phyloP scores from a whole-genome alignment of 30 jellyfish, hydroid and myxozoan species.

The Rhopilema esculentum region DNA sequence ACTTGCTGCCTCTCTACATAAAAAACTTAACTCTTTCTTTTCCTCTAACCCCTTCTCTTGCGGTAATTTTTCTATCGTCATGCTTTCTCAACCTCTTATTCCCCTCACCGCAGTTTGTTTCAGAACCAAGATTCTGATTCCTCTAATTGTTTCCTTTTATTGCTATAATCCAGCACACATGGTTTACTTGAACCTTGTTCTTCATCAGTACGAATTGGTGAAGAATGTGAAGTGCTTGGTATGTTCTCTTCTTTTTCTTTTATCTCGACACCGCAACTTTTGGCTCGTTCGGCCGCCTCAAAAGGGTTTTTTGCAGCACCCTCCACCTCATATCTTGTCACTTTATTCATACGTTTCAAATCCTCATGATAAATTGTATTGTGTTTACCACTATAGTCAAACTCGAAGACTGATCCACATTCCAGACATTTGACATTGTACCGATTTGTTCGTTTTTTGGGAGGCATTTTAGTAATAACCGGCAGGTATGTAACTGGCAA shows the following conservation, averaged over 20 bases:
- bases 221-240: too few species aligned
- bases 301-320: conserved; percentile 14
- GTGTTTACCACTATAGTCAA: conserved; percentile 13
- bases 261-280: conserved; percentile 10
- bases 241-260: background rate
- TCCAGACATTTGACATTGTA: conserved; percentile 22
- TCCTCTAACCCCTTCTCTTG: too few species aligned
- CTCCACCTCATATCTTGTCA: background rate
- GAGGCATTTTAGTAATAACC: too few species aligned
- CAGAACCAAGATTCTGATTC: background rate
- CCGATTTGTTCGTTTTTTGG: conserved; percentile 15
- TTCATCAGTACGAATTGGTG: conserved; percentile 4
- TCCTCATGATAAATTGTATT: conserved; percentile 17
- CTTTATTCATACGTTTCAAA: conserved; percentile 7
- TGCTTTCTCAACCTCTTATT: conserved; percentile 14
- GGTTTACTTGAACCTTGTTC: conserved; percentile 19
- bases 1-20: conserved; percentile 18
- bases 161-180: conserved; percentile 10
- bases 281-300: conserved; percentile 14
- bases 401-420: conserved; percentile 30
- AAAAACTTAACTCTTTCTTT: background rate
- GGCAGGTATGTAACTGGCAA: too few species aligned
- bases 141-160: conserved; percentile 11
- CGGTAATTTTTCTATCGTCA: conserved; percentile 11
- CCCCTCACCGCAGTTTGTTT: background rate